A percentile compares a stretch with the other conserved stretches of the same genome.
Evolutionary conservation across 2,113 vertebrate genomes (phyloP).

Genomic region (Pheucticus melanocephalus): DNA sequence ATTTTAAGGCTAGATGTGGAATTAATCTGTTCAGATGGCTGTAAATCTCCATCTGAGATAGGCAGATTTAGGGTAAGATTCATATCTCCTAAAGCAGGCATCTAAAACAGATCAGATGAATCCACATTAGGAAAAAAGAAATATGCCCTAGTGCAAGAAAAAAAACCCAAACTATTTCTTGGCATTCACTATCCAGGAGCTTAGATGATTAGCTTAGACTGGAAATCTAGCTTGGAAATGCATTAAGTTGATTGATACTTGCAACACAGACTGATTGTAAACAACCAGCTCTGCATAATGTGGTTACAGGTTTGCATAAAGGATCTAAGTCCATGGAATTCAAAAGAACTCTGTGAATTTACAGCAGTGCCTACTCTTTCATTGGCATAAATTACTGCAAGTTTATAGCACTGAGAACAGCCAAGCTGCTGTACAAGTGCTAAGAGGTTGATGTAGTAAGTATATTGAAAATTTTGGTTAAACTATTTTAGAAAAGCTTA

Average conservation of each 20-base stretch:
- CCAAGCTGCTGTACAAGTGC: background rate
- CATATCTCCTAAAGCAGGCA: background rate
- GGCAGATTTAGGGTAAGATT: background rate
- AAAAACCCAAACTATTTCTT: background rate
- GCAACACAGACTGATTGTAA: background rate
- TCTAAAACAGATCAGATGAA: background rate
- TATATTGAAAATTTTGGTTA: background rate
- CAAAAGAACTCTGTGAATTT: background rate
- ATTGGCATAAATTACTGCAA: background rate
- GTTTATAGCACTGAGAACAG: background rate
- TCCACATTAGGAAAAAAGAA: background rate
- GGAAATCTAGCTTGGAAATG: background rate
- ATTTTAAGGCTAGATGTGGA: background rate
- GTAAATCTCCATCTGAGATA: background rate
- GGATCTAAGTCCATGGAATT: background rate
- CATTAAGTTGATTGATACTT: background rate
- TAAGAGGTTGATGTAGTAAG: background rate
- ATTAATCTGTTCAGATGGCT: background rate
- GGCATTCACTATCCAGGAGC: background rate
- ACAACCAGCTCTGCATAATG: background rate
- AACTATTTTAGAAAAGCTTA: background rate
- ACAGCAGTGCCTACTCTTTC: background rate
- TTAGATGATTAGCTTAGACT: background rate
- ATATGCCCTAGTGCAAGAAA: background rate
- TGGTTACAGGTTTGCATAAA: background rate